Base-by-base conservation (phyloP, 92 coral and sea anemone species). In the Bergia sp. region DNA sequence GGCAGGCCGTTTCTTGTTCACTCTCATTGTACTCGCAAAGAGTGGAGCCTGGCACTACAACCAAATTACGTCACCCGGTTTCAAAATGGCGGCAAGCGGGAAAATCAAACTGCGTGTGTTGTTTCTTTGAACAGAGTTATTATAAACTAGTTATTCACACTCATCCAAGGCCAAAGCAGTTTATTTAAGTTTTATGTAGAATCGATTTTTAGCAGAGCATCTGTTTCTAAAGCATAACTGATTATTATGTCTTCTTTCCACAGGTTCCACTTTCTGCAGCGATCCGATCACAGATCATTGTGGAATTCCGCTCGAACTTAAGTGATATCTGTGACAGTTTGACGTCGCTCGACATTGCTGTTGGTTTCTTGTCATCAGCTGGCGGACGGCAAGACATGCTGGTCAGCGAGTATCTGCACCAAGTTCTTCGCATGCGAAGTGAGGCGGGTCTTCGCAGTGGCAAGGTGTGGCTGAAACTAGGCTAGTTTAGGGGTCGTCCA, bases 241-340 rank as follows among this genome's bases (percentile, higher is more conserved):
- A 23, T 55, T 36, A 16, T 50, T 83, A 9, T 15, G 57, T 21
- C 5, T 37, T 40, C 73, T 10, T 38, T 58, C 58, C 21, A 13
- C 50, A 94, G 96, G 89, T 82, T 50, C 39, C 90, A n/a, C 89
- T 94, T 16, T 85, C 90, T 66, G 86, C 95, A 49, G 86, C 93
- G 0, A 86, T 90, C 1, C 90, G 89, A 50, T 89, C 84, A 66
- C 89, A 79, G 42, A 92, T 94, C 79, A 73, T 83, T 0, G 85
- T 45, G 87, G 93, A 92, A 41, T 89, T 91, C 73, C 93, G 92
- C 18, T 91, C 90, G 18, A 82, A 72, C 50, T 91, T 95, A 15
- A 89, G 92, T 20, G 96, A 92, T 77, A 83, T 95, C 58, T 95
- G 98, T 92, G 98, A 93, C 84, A 94, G 90, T 88, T 76, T 94